Conservation (phyloP, 2,113 vertebrate genomes). For the Aspidoscelis tigris region DNA sequence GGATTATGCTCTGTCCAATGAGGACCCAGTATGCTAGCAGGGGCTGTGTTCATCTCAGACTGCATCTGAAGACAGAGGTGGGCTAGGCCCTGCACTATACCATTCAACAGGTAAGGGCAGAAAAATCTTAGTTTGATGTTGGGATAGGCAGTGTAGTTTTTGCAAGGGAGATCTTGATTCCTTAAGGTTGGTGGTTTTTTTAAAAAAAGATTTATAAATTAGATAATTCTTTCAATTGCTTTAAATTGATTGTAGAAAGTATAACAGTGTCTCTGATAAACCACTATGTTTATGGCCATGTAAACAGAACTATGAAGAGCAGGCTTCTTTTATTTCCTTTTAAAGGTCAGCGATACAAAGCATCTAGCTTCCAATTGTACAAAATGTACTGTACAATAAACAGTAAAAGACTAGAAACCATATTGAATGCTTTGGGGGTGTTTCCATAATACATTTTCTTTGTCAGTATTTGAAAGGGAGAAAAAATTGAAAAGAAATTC, state of each 20-base stretch:
- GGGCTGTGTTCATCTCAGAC: too few species aligned
- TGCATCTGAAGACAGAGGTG: too few species aligned
- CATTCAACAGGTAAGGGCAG: too few species aligned
- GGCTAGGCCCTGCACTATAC: too few species aligned
- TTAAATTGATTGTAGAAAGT: neutral
- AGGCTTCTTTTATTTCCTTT: neutral
- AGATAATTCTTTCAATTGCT: neutral
- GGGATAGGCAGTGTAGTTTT: neutral
- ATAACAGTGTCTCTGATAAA: neutral
- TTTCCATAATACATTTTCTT: conserved; percentile 12
- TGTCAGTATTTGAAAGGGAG: conserved; percentile 31
- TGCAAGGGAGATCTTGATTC: neutral
- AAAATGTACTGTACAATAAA: conserved; percentile 28
- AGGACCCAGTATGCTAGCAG: too few species aligned
- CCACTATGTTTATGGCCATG: neutral
- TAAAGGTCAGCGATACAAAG: conserved; percentile 32
- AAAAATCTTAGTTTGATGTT: neutral
- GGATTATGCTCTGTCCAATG: too few species aligned
- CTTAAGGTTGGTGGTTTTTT: too few species aligned
- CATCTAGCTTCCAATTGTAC: neutral
- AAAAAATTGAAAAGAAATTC: neutral
- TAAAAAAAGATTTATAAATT: neutral
- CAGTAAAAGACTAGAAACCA: conserved; percentile 20
- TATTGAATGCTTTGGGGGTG: conserved; percentile 12
- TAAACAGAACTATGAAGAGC: neutral